Evolutionary conservation across 2,113 vertebrate genomes (phyloP).

Genomic region (Centropus unirufus): DNA sequence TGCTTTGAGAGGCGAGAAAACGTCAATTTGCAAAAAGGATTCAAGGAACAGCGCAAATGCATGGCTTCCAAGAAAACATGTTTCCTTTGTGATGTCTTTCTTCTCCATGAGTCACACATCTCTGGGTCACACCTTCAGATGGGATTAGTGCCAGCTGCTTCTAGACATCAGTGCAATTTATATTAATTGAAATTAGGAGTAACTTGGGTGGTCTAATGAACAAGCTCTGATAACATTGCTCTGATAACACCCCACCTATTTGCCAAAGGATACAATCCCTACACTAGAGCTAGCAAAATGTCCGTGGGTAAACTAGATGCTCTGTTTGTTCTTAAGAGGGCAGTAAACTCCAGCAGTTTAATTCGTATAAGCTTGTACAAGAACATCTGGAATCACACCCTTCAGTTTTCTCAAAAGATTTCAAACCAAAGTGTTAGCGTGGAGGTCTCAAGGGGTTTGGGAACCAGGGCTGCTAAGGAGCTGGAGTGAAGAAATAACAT

Average conservation of each 20-base stretch:
- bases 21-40: not conserved
- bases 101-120: conserved; percentile 4
- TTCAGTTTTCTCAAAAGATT: not conserved
- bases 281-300: not conserved
- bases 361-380: not conserved
- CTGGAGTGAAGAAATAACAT: not conserved
- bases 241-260: not conserved
- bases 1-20: conserved; percentile 54
- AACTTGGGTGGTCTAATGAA: not conserved
- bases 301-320: not conserved
- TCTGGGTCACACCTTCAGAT: not conserved
- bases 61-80: not conserved
- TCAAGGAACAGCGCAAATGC: conserved; percentile 18
- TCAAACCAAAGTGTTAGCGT: not conserved
- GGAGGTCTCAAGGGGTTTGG: not conserved
- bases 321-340: not conserved
- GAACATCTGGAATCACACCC: not conserved
- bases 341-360: not conserved
- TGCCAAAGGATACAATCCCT: not conserved
- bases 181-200: not conserved
- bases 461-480: not conserved
- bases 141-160: not conserved
- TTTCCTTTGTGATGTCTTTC: not conserved
- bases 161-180: not conserved
- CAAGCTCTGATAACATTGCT: not conserved